Conservation (phyloP, 2,113 vertebrate genomes). For the Corvus hawaiiensis region DNA sequence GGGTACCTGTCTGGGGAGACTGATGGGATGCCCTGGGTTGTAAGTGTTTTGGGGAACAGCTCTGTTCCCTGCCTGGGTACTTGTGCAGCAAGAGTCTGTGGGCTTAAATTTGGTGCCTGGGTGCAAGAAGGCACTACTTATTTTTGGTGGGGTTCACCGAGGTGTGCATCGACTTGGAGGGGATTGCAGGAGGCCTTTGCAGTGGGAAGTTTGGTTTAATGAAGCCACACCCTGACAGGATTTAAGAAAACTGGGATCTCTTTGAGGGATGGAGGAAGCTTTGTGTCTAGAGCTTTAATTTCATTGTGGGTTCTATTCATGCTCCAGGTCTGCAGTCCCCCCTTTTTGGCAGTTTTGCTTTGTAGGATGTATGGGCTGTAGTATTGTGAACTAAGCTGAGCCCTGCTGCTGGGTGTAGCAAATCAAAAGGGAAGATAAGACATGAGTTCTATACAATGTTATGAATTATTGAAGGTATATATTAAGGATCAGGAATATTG, state of each 20-base stretch:
- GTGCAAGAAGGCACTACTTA: fast-evolving
- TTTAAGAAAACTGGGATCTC: background rate
- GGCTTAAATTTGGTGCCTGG: background rate
- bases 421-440: background rate
- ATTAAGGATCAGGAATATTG: background rate
- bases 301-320: background rate
- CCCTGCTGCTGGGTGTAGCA: background rate
- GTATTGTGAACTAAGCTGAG: background rate
- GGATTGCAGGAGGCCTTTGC: background rate
- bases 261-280: background rate
- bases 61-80: background rate
- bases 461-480: background rate
- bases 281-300: background rate
- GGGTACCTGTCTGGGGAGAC: background rate
- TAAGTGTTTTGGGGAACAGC: background rate
- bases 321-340: background rate
- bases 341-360: background rate
- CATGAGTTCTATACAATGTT: background rate
- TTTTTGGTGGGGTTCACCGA: background rate
- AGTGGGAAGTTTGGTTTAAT: background rate
- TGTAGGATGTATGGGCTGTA: background rate
- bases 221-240: background rate
- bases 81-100: background rate
- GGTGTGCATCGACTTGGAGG: background rate
- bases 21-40: background rate